Evolutionary conservation across 2,797 vertebrate genomes (phyloP), one percentile per base, ranked within the genome.

Genomic region (Sciurus carolinensis): DNA sequence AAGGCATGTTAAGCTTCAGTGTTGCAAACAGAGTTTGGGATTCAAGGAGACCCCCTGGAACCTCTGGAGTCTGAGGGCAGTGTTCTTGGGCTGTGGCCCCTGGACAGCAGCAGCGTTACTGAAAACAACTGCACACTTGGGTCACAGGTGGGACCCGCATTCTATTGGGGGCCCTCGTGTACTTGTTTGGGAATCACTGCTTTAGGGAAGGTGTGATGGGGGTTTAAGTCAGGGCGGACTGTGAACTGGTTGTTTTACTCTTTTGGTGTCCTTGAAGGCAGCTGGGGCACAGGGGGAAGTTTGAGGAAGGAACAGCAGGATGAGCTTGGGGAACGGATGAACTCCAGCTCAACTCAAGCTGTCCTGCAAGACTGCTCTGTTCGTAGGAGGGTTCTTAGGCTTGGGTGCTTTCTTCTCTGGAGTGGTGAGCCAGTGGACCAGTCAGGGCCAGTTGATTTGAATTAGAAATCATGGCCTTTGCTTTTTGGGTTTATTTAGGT

Each of bases 401-500:
- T 18, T 39, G 33, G 59, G 42, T 3, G 39, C n/a, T 73, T 3
- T 0, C 8, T 54, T 0, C 33, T 11, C 44, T 22, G 3, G 17
- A 33, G 30, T n/a, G 72, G 80, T 22, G 30, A 91, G 62, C 30
- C 30, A 59, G 73, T 47, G 22, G 64, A 13, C 22, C 54, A 39
- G 39, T 69, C 26, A 26, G 52, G 36, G n/a, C 82, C 83, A 33
- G 36, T 9, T 44, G 7, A 8, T 91, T 83, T 62, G 8, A 59
- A 4, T 6, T 3, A 89, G 86, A 57, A 80, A 59, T 59, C 12
- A 18, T 14, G 9, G 26, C 33, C 62, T 92, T 75, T 39, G 77
- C 36, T 64, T 75, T 77, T 39, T 28, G 90, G 54, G 20, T 79
- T 96, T 80, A 7, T 18, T 73, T 66, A 80, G 87, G 50, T 44